Base-by-base conservation (phyloP, 2,113 vertebrate genomes). In the Rhipidura dahli region DNA sequence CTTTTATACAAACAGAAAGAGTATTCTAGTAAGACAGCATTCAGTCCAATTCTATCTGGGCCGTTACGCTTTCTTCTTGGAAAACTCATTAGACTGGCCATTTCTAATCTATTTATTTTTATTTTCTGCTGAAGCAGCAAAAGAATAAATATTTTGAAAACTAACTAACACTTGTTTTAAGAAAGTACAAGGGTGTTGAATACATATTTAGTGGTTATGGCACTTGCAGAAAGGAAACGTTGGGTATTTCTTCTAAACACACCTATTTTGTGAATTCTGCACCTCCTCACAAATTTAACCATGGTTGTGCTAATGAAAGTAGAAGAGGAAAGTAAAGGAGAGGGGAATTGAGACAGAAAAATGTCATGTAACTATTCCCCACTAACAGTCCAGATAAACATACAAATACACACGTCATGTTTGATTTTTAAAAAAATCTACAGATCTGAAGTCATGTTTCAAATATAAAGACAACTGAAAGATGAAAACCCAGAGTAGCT, bases 41-140 rank as follows among this genome's bases (percentile, higher is more conserved):
- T 65, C 31, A 44, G 54, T 21, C 37, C 19, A 70, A 23, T 8
- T 44, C 28, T 21, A 5, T 5, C 26, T 42, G 44, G 13, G 37
- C 15, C 23, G 4, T 53, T 49, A 14, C 0, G 0, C 4, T 51
- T 90, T 70, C 31, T 49, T 61, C 24, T 44, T 45, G 6, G n/a
- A 22, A 69, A 45, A 45, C 24, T 57, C 22, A n/a, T 76, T 59
- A 64, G 26, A 22, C 22, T 63, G 12, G 13, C 10, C 6, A 28
- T 49, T 78, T 57, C 19, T 68, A 17, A 60, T 37, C 26, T 68
- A 10, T 16, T 28, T 3, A 56, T 24, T 37, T 44, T 88, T 51
- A 15, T 31, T 85, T 73, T 31, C n/a, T n/a, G 2, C 47, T 59
- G 35, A 54, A 80, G 56, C 11, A 91, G 50, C 6, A 51, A 24